Conservation (phyloP, 2,113 vertebrate species). For the Platichthys flesus region DNA sequence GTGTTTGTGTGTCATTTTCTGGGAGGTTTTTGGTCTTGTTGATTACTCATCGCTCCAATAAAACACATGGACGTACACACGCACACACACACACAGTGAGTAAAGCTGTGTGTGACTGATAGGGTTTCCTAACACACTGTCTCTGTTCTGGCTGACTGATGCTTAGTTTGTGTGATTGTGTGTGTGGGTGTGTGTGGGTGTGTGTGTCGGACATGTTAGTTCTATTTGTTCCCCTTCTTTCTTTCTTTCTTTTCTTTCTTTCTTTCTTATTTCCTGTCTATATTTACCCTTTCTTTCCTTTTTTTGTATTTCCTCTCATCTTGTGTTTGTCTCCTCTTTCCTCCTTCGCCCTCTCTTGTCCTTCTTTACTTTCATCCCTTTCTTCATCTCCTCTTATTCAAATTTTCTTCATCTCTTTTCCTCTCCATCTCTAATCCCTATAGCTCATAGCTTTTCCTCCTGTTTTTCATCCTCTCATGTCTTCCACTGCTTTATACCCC, state of each 20-base stretch:
- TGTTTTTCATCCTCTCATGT: neutral
- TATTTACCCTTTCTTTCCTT: neutral
- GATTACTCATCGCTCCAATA: too few species aligned
- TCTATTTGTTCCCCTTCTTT: conserved; percentile 16
- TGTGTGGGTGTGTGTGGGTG: conserved; percentile 6
- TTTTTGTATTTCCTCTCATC: neutral
- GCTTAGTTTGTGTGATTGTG: conserved; percentile 24
- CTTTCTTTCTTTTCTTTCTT: neutral
- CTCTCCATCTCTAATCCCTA: conserved; percentile 17
- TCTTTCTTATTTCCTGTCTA: neutral
- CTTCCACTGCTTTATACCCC: conserved; percentile 22
- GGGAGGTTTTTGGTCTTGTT: conserved; percentile 22
- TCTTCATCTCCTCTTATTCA: too few species aligned
- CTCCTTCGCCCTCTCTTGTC: neutral
- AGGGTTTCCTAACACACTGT: conserved; percentile 61
- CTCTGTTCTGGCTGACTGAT: conserved; percentile 39
- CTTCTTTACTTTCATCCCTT: neutral
- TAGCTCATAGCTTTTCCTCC: conserved; percentile 2
- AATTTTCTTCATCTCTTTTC: too few species aligned
- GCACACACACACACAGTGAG: conserved; percentile 18
- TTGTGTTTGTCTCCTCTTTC: neutral
- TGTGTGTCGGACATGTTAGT: conserved; percentile 3
- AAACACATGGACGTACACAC: neutral
- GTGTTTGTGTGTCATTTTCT: conserved; percentile 13
- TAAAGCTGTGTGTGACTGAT: conserved; percentile 68